These are phyloP conservation scores for Rhinoraja longicauda DNA, from an alignment of 2,797 vertebrate genomes.

Conservation along the genomic window DNA sequence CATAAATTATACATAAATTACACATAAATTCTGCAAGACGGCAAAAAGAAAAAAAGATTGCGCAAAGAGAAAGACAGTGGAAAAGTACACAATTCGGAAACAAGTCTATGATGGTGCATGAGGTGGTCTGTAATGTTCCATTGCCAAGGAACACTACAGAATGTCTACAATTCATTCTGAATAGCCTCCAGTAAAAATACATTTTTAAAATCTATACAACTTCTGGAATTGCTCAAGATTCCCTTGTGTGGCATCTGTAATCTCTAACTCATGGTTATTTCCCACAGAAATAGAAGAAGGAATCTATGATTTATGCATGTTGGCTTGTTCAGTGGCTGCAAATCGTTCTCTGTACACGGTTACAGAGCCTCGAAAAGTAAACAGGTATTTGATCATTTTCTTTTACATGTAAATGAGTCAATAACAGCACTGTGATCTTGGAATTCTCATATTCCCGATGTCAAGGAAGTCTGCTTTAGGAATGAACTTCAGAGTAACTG, in stretches of 20 bases:
- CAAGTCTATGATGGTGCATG: too few relatives aligned
- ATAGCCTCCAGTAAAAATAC: neutral
- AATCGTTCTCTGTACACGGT: too few relatives aligned
- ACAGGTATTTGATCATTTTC: slow-evolving; percentile 11
- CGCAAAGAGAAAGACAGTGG: too few relatives aligned
- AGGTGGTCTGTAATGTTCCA: too few relatives aligned
- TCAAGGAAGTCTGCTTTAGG: slow-evolving; percentile 6
- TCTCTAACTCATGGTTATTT: neutral
- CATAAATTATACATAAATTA: too few relatives aligned
- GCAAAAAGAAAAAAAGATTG: too few relatives aligned
- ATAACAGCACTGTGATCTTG: neutral
- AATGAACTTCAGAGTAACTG: neutral
- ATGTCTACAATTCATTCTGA: neutral
- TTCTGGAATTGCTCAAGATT: neutral
- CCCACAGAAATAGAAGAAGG: too few relatives aligned
- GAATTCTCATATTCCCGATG: neutral
- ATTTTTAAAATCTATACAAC: neutral
- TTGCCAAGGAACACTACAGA: too few relatives aligned
- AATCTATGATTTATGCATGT: neutral
- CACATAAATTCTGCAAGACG: too few relatives aligned
- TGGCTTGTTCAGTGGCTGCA: neutral
- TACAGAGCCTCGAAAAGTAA: neutral
- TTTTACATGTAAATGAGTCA: neutral
- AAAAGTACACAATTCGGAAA: too few relatives aligned
- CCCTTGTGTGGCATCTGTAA: neutral